These are phyloP conservation scores for Leptinotarsa rubiginosa DNA, from an alignment of 2,888 invertebrate species.

Conservation along the genomic window DNA sequence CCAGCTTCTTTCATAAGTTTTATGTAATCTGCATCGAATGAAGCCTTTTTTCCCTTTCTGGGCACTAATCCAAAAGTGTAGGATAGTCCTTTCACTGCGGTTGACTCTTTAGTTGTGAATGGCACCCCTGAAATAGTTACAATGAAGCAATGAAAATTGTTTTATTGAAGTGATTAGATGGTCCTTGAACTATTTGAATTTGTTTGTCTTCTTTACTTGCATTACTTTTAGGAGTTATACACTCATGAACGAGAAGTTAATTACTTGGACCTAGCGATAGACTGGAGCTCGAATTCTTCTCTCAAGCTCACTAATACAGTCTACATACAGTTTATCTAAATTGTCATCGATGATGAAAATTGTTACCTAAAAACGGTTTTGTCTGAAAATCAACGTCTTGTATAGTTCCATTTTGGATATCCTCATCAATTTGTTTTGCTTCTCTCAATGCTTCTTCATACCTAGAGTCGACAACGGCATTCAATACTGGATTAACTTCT, in stretches of 20 bases:
- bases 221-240: too few species aligned
- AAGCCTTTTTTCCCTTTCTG: constrained; percentile 73
- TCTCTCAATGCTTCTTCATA: constrained; percentile 83
- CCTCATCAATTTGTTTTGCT: constrained; percentile 78
- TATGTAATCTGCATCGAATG: constrained; percentile 84
- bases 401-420: constrained; percentile 72
- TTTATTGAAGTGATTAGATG: too few species aligned
- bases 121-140: constrained; percentile 78
- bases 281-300: too few species aligned
- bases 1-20: constrained; percentile 81
- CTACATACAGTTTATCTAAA: too few species aligned
- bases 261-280: too few species aligned
- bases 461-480: constrained; percentile 86
- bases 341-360: neutral
- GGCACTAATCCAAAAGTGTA: constrained; percentile 76
- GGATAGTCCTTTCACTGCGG: constrained; percentile 79
- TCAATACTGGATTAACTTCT: constrained; percentile 78
- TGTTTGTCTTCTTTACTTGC: too few species aligned
- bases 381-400: constrained; percentile 74
- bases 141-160: too few species aligned
- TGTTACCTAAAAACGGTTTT: constrained; percentile 81
- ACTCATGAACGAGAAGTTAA: too few species aligned
- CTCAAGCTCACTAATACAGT: too few species aligned
- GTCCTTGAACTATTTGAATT: too few species aligned
- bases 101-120: constrained; percentile 92